phyloP scores from a whole-genome alignment of 2,113 vertebrate genomes.

The Channa maculata region DNA sequence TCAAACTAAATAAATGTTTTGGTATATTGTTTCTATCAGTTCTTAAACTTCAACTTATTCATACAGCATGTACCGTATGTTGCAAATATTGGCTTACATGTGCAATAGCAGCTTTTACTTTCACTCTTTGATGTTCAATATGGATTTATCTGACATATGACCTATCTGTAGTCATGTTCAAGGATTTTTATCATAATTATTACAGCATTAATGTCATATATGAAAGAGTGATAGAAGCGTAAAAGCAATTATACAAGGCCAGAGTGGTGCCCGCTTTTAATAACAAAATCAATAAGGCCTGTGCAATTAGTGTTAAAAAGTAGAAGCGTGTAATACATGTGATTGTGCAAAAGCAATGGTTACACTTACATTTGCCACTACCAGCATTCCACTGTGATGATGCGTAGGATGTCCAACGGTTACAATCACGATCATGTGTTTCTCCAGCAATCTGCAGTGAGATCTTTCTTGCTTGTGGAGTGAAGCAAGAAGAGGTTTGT shows the following conservation, averaged over 20 bases:
- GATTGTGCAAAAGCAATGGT: not conserved
- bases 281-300: too few relatives aligned
- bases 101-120: not conserved
- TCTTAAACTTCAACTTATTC: not conserved
- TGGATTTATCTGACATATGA: not conserved
- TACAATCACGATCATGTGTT: too few relatives aligned
- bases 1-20: slow-evolving; percentile 28
- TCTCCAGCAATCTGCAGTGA: too few relatives aligned
- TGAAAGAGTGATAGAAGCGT: slow-evolving; percentile 1
- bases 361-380: not conserved
- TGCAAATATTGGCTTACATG: not conserved
- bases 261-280: not conserved
- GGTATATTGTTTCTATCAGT: not conserved
- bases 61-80: not conserved
- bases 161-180: not conserved
- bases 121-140: not conserved
- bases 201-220: not conserved
- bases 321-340: not conserved
- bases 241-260: slow-evolving; percentile 6
- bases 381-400: too few relatives aligned
- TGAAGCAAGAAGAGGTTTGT: too few relatives aligned
- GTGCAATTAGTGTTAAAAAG: not conserved
- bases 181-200: not conserved
- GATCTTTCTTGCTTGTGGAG: too few relatives aligned
- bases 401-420: too few relatives aligned